Evolutionary conservation across 1,140 invertebrate species (phyloP).

Genomic region (Zaprionus vittiger): DNA sequence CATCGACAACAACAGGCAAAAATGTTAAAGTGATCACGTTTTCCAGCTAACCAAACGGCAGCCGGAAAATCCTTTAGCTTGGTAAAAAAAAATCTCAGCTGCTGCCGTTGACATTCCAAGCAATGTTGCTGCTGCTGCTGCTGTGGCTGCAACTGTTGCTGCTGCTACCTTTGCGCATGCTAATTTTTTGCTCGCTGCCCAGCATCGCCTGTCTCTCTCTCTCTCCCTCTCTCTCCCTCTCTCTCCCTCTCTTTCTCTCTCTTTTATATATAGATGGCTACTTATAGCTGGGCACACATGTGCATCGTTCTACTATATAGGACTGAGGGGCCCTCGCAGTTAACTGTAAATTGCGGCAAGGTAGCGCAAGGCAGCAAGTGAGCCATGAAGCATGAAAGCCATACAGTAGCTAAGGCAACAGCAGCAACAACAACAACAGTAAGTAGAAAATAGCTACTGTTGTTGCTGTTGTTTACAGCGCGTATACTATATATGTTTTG

Average conservation of each 20-base stretch:
- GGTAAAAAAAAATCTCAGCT: slow-evolving; percentile 69
- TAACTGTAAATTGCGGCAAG: slow-evolving; percentile 71
- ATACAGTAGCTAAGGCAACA: slow-evolving; percentile 35
- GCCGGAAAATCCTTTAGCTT: slow-evolving; percentile 58
- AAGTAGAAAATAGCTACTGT: neutral
- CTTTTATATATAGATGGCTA: slow-evolving; percentile 10
- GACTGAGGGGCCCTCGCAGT: slow-evolving; percentile 55
- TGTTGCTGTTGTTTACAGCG: slow-evolving; percentile 17
- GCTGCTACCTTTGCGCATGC: slow-evolving; percentile 63
- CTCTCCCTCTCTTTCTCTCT: neutral
- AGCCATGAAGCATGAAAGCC: slow-evolving; percentile 74
- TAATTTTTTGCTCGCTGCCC: slow-evolving; percentile 69
- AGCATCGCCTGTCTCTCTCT: slow-evolving; percentile 19
- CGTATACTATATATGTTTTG: slow-evolving; percentile 49
- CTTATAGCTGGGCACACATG: slow-evolving; percentile 6
- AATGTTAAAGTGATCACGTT: slow-evolving; percentile 84
- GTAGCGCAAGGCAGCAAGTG: slow-evolving; percentile 48
- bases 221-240: neutral
- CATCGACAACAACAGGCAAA: slow-evolving; percentile 63
- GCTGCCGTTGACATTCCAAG: slow-evolving; percentile 78
- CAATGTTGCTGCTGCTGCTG: slow-evolving; percentile 27
- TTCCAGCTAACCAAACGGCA: slow-evolving; percentile 50
- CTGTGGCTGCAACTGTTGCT: slow-evolving; percentile 42
- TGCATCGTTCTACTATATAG: slow-evolving; percentile 14
- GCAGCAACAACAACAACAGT: slow-evolving; percentile 27